A percentile compares a stretch with the other conserved stretches of the same genome.
Evolutionary conservation across 1,140 invertebrate species (phyloP).

Genomic region (Diachasmimorpha longicaudata): DNA sequence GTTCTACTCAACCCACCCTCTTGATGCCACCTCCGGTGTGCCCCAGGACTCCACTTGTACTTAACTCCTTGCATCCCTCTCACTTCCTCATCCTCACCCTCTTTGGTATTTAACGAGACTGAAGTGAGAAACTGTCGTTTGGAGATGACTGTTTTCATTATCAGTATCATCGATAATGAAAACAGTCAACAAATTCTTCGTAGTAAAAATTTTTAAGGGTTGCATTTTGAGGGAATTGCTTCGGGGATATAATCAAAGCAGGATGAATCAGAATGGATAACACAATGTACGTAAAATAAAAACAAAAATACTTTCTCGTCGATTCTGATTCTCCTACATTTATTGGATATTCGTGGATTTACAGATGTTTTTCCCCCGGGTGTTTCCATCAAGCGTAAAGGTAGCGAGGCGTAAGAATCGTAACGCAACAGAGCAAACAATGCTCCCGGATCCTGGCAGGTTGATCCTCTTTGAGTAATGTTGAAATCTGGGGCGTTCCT

Average conservation of each 20-base stretch:
- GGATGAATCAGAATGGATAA: not conserved
- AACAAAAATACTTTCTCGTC: too few species aligned
- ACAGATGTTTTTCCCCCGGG: not conserved
- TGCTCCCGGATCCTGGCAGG: constrained; percentile 49
- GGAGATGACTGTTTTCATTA: not conserved
- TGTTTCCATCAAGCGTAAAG: not conserved
- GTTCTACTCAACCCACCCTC: not conserved
- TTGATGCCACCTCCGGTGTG: constrained; percentile 27
- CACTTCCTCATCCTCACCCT: not conserved
- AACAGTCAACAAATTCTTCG: too few species aligned
- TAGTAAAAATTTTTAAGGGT: too few species aligned
- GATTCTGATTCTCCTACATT: not conserved
- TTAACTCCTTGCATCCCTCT: constrained; percentile 35
- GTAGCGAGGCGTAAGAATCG: constrained; percentile 45
- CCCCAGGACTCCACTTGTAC: constrained; percentile 25
- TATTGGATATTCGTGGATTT: constrained; percentile 5
- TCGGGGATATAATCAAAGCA: too few species aligned
- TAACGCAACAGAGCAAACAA: constrained; percentile 48
- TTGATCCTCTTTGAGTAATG: constrained; percentile 64
- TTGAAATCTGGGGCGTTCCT: constrained; percentile 63
- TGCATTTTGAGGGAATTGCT: too few species aligned
- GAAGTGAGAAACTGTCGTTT: not conserved
- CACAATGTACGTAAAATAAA: not conserved
- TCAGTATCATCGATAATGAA: not conserved
- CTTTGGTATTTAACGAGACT: not conserved